Base-by-base conservation (phyloP, 1,140 invertebrate species). In the Nylanderia fulva region DNA sequence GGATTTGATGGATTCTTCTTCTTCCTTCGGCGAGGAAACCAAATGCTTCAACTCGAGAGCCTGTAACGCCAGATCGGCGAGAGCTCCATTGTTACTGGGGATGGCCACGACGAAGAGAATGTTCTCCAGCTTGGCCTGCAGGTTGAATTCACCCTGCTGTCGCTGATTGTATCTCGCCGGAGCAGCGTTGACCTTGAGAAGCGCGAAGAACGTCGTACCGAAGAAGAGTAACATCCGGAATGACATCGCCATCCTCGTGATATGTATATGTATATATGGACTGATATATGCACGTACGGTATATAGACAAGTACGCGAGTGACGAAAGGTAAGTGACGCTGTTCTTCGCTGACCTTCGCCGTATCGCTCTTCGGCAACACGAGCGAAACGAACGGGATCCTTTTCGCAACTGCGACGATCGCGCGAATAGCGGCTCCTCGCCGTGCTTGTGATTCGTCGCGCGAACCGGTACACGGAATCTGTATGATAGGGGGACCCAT, bases 141-240 rank as follows among this genome's bases (percentile, higher is more conserved):
- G 85, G 69, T 95, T 95, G 11, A 93, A 74, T 1, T 93, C 91
- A 11, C 95, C 95, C 6, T 94, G 92, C 60, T 95, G 95, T 11
- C 94, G 92, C 39, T 95, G 95, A 68, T 95, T 94, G 85, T 94
- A 95, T 0, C 63, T 90, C 0, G 82, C 66, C n/a, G 93, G 92
- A 0, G 88, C 90, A 0, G 90, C 85, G 24, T 8, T 54, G 9
- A 69, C 39, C 0, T 27, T 21, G n/a, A 4, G 36, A n/a, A 82
- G 8, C 2, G 33, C n/a, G 7, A 36, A 24, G 0, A 58, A 56
- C 11, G 82, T 74, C 74, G 58, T 18, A 0, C 69, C 83, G 3
- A 87, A 24, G 5, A 71, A 72, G 8, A 76, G 15, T 24, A 84
- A 6, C 42, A 1, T 54, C 13, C 7, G 71, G 29, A 83, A 33